Base-by-base conservation (phyloP, 1,140 invertebrate genomes). In the Brachionus manjavacas region DNA sequence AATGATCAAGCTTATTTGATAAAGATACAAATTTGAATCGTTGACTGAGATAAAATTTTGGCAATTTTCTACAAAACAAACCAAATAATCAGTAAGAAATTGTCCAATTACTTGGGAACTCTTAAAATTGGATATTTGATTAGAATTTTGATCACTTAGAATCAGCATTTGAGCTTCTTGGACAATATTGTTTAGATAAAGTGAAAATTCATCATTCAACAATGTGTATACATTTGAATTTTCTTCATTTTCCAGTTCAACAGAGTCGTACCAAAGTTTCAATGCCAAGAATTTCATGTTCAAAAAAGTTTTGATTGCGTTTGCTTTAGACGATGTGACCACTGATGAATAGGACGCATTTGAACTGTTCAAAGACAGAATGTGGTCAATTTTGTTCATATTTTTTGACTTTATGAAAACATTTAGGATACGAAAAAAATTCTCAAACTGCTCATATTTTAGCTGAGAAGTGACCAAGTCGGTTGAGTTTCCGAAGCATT, bases 231-330 rank as follows among this genome's bases (percentile, higher is more conserved):
- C 25, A 25, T 76, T 46, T 9, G 16, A 46, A 76, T 76, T 76
- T 76, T 46, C 43, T n/a, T 46, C 41, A 46, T 23, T 64, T 9
- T 43, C 52, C n/a, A 68, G n/a, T 35, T 81, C 79, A 68, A 9
- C 31, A 6, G 52, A 66, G 43, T 81, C 79, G 39, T 64, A 68
- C 49, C 35, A 81, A 9, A 81, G 31, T 41, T 81, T 60, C 20
- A 81, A 25, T 14, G 79, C 52, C 7, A 46, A 25, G 28, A 81
- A 81, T 81, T 81, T 81, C 49, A 81, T 43, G 25, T 81, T 81
- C 35, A 41, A 23, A 46, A 81, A 60, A 12, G 64, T 28, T 43
- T 64, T 60, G 39, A 64, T 8, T 12, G 79, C 64, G 25, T 81
- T 81, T 39, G 35, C 31, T 39, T 60, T 81, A 28, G 72, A 43